A percentile compares a stretch with the other conserved stretches of the same genome.
phyloP scores from a whole-genome alignment of 2,888 invertebrate genomes.

The Leptopilina myrica region DNA sequence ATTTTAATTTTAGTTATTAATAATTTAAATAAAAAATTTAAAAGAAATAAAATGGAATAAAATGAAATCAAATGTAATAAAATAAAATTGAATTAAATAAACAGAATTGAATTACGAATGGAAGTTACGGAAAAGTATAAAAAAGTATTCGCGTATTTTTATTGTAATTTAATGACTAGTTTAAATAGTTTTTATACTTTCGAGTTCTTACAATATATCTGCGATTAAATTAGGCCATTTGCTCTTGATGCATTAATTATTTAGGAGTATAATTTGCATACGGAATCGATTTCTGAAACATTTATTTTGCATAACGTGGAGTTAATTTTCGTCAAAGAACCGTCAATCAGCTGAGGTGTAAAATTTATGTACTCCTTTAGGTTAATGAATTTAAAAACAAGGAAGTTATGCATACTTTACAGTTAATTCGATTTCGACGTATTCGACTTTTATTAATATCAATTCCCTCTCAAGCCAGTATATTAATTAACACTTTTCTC shows the following conservation, averaged over 20 bases:
- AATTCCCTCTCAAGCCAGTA: background rate
- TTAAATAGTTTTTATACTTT: no score
- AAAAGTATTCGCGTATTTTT: no score
- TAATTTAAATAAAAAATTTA: no score
- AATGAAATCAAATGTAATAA: no score
- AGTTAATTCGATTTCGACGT: conserved; percentile 4
- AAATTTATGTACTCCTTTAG: background rate
- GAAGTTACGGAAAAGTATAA: no score
- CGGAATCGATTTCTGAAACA: background rate
- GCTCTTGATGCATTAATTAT: conserved; percentile 15
- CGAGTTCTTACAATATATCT: background rate
- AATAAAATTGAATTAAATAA: no score
- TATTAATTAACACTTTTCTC: no score
- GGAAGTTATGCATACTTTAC: background rate
- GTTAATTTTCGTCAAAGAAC: conserved; percentile 20
- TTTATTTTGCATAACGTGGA: background rate
- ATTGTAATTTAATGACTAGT: no score
- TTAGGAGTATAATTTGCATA: background rate
- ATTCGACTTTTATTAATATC: background rate
- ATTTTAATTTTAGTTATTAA: no score
- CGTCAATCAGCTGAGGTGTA: background rate
- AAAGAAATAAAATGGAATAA: no score
- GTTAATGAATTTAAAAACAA: background rate
- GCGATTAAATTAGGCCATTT: conserved; percentile 4
- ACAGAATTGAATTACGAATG: no score